These are phyloP conservation scores for Phyllopteryx taeniolatus DNA, from an alignment of 2,113 vertebrate genomes.

Conservation along the genomic window DNA sequence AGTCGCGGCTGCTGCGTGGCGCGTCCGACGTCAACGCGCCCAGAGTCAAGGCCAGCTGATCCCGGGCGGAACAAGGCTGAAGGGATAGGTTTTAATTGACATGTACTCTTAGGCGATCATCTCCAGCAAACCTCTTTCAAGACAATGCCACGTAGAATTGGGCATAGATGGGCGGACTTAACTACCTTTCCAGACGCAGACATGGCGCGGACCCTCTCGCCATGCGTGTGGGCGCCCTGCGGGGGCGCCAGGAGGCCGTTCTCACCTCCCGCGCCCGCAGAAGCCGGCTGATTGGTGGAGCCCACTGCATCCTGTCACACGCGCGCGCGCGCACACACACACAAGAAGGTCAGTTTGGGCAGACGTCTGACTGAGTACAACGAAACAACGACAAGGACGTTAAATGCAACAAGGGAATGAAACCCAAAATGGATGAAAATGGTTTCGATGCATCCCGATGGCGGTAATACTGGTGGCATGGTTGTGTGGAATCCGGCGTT, in stretches of 20 bases:
- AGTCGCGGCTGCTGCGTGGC: slow-evolving; percentile 75
- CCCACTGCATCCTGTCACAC: slow-evolving; percentile 43
- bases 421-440: not conserved
- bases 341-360: not conserved
- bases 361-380: not conserved
- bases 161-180: too few species aligned
- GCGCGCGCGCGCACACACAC: not conserved
- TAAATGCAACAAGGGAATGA: not conserved
- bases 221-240: slow-evolving; percentile 32
- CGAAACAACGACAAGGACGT: not conserved
- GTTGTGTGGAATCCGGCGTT: not conserved
- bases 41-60: slow-evolving; percentile 73
- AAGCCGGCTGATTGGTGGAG: slow-evolving; percentile 41
- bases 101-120: not conserved
- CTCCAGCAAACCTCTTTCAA: not conserved
- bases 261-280: slow-evolving; percentile 35
- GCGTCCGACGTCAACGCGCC: slow-evolving; percentile 66
- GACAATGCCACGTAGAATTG: not conserved
- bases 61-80: slow-evolving; percentile 68
- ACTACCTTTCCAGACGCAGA: slow-evolving; percentile 67
- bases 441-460: not conserved
- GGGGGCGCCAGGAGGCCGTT: slow-evolving; percentile 58
- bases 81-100: not conserved
- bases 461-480: not conserved
- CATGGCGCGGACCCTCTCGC: slow-evolving; percentile 60